Evolutionary conservation across 2,113 vertebrate species (phyloP), one percentile per base, ranked within the genome.

Genomic region (Lepus europaeus): DNA sequence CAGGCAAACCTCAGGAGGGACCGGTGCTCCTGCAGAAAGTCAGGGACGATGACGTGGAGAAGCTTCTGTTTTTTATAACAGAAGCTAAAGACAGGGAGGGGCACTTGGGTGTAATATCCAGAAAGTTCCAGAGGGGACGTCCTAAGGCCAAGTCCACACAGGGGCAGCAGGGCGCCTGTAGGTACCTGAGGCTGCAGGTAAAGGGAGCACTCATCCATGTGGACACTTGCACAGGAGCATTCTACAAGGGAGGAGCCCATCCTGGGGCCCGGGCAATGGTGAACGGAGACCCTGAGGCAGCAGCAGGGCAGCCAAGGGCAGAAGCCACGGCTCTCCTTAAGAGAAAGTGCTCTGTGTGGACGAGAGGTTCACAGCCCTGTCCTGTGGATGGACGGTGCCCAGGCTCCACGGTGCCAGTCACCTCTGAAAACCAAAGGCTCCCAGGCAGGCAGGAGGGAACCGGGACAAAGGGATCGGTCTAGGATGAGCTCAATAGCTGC

Each of bases 341-440:
- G 14, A 22, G 22, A 20, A 20, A 77, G 68, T 0, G 7, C 85
- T 13, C n/a, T 33, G 33, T 45, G 17, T 36, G 36, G 27, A 74
- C 6, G 9, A 45, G 31, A 85, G 8, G 59, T 45, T 61, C 45
- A 68, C 31, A 11, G 56, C 13, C 0, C 3, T 8, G 6, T 2
- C 1, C 12, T 8, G 33, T 23, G 25, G 17, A 3, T 3, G 0
- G 1, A 25, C 59, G 66, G 12, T 0, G 9, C 10, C 39, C 4
- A 4, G 11, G 66, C 27, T 59, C 16, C 49, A 12, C 70, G 0
- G 2, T 5, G 53, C 72, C 9, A 1, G 6, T 4, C 0, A 45
- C 20, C 27, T 73, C 29, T 0, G 3, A 13, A 72, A 70, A 25
- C 64, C 13, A 1, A 20, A 9, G 17, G 12, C 76, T n/a, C 66